A percentile compares a stretch with the other conserved stretches of the same genome.
These are phyloP conservation scores for Collichthys lucidus DNA, from an alignment of 2,113 vertebrate genomes.

Conservation along the genomic window DNA sequence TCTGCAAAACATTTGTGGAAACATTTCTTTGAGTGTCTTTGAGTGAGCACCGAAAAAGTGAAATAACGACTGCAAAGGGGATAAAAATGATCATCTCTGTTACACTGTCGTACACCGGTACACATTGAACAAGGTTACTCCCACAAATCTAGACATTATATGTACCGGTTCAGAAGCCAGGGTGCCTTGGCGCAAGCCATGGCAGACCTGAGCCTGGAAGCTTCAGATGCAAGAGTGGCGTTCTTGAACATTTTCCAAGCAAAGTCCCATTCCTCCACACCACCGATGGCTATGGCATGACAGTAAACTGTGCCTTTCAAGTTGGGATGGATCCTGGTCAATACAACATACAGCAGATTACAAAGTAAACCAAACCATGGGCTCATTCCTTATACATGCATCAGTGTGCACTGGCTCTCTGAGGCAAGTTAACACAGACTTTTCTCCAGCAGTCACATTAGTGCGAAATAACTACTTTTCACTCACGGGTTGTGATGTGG, in stretches of 20 bases:
- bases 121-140: not conserved
- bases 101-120: not conserved
- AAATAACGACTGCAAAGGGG: not conserved
- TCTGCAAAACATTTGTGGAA: not conserved
- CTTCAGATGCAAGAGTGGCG: conserved; percentile 86
- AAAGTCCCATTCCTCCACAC: conserved; percentile 88
- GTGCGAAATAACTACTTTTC: not conserved
- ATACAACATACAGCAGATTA: not conserved
- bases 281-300: conserved; percentile 85
- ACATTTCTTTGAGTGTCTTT: no score
- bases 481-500: conserved; percentile 81
- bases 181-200: conserved; percentile 87
- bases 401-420: not conserved
- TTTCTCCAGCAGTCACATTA: not conserved
- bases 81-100: not conserved
- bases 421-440: not conserved
- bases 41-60: not conserved
- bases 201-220: conserved; percentile 86
- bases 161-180: conserved; percentile 92
- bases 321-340: conserved; percentile 89
- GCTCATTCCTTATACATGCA: not conserved
- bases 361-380: not conserved
- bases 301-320: conserved; percentile 92
- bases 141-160: not conserved
- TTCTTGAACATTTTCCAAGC: conserved; percentile 86